Conservation (phyloP, 2,888 invertebrate species). For the Tenthredo notha region DNA sequence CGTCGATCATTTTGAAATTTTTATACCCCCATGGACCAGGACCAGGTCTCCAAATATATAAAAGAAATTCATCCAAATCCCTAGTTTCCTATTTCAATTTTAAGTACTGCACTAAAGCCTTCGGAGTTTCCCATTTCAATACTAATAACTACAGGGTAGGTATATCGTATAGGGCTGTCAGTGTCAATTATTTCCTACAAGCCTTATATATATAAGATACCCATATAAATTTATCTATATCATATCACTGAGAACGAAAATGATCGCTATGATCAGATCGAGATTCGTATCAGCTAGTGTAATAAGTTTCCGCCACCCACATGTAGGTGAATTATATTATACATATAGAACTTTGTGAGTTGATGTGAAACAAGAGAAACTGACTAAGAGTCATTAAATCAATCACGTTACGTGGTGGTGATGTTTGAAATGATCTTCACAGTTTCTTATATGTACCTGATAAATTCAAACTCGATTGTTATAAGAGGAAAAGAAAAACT, state of each 20-base stretch:
- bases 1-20: no score
- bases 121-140: neutral
- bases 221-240: neutral
- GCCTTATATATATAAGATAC: neutral
- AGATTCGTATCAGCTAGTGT: neutral
- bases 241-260: neutral
- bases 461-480: neutral
- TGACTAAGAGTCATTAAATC: constrained; percentile 16
- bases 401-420: constrained; percentile 4
- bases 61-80: no score
- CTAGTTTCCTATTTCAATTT: no score
- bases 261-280: neutral
- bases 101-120: no score
- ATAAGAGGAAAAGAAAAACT: neutral
- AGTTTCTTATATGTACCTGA: neutral
- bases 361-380: constrained; percentile 20
- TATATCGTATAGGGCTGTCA: neutral
- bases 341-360: neutral
- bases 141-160: neutral
- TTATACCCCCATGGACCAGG: no score
- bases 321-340: neutral
- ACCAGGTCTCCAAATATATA: no score
- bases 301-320: constrained; percentile 32
- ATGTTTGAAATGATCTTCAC: constrained; percentile 2
- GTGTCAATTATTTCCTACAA: neutral